A percentile compares a stretch with the other conserved stretches of the same genome.
phyloP scores from a whole-genome alignment of 2,797 vertebrate genomes.

The Pyrocephalus nanus region DNA sequence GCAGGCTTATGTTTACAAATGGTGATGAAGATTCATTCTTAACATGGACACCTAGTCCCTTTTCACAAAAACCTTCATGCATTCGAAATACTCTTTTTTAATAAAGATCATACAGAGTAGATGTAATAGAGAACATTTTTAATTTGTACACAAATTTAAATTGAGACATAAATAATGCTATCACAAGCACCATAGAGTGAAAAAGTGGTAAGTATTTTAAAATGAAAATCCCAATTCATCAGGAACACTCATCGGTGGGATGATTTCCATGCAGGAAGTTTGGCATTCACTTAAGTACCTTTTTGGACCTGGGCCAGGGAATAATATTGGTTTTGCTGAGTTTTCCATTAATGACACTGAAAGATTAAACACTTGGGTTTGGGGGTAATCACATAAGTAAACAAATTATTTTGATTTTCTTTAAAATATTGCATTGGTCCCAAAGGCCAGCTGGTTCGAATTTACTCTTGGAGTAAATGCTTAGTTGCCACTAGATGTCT shows the following conservation, averaged over 20 bases:
- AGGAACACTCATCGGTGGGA: not conserved
- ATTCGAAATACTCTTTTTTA: not conserved
- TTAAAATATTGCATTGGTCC: not conserved
- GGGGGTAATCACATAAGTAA: not conserved
- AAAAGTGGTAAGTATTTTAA: slow-evolving; percentile 1
- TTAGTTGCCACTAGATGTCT: slow-evolving; percentile 14
- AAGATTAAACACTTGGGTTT: slow-evolving; percentile 25
- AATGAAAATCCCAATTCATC: slow-evolving; percentile 6
- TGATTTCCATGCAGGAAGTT: not conserved
- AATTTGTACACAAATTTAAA: not conserved
- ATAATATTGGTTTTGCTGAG: slow-evolving; percentile 17
- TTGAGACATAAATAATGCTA: not conserved
- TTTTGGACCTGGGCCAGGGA: not conserved
- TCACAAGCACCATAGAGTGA: not conserved
- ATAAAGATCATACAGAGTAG: not conserved
- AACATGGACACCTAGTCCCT: not conserved
- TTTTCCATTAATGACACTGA: slow-evolving; percentile 23
- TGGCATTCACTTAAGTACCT: slow-evolving; percentile 4
- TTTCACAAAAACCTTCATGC: not conserved
- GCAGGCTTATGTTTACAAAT: not conserved
- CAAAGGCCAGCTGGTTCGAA: not conserved
- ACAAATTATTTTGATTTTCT: slow-evolving; percentile 34
- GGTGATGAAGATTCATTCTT: not conserved
- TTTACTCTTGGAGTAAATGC: not conserved
- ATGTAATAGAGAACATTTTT: not conserved